Evolutionary conservation across 1,140 invertebrate genomes (phyloP).

Genomic region (Hyles vespertilio): DNA sequence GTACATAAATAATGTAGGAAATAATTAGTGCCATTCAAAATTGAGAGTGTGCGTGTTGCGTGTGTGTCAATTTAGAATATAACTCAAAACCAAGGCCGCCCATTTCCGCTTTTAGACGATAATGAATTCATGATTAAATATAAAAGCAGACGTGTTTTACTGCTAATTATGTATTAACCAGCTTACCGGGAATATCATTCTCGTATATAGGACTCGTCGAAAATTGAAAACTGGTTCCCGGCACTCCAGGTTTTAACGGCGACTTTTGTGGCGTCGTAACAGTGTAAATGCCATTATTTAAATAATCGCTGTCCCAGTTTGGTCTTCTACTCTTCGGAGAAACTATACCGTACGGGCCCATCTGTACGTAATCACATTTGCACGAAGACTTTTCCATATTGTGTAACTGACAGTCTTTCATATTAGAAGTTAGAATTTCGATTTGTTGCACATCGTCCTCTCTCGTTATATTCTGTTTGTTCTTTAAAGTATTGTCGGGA

Average conservation of each 20-base stretch:
- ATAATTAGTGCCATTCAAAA: too few species aligned
- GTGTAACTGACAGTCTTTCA: constrained; percentile 66
- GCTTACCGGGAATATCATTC: constrained; percentile 62
- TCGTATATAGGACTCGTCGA: constrained; percentile 68
- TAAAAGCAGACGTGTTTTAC: background rate
- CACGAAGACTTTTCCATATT: constrained; percentile 60
- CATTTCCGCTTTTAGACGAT: background rate
- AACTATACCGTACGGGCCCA: constrained; percentile 59
- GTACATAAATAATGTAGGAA: too few species aligned
- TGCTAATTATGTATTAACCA: background rate
- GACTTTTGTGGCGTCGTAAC: constrained; percentile 61
- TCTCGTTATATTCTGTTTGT: constrained; percentile 59
- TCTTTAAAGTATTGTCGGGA: constrained; percentile 62
- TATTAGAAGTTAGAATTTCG: constrained; percentile 61
- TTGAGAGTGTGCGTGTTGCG: too few species aligned
- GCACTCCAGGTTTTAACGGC: constrained; percentile 46
- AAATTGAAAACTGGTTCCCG: constrained; percentile 65
- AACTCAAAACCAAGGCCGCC: too few species aligned
- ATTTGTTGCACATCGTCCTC: constrained; percentile 68
- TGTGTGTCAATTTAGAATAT: too few species aligned
- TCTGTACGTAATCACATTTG: constrained; percentile 67
- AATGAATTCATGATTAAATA: background rate
- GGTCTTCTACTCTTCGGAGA: constrained; percentile 51
- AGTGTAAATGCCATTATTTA: constrained; percentile 64
- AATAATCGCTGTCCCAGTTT: constrained; percentile 61